A percentile compares a stretch with the other conserved stretches of the same genome.
These are phyloP conservation scores for Dicyrtomina minuta DNA, from an alignment of 2,888 invertebrate species.

Conservation along the genomic window DNA sequence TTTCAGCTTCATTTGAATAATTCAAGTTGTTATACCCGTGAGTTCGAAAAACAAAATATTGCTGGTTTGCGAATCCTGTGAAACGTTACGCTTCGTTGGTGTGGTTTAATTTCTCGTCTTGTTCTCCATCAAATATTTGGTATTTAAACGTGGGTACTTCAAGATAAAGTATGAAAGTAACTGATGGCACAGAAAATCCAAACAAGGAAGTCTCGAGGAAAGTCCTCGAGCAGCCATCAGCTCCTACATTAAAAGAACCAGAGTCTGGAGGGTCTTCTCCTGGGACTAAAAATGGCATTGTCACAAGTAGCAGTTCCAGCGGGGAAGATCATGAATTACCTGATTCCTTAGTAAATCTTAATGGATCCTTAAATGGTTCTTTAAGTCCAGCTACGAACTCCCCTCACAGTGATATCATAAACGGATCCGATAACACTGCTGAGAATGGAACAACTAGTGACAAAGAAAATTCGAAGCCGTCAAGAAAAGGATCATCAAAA, in stretches of 20 bases:
- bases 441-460: conserved; percentile 42
- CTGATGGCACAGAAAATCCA: conserved; percentile 43
- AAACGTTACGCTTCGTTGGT: too few species aligned
- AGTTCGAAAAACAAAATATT: too few species aligned
- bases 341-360: neutral
- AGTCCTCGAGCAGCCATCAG: conserved; percentile 22
- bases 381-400: conserved; percentile 27
- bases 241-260: conserved; percentile 24
- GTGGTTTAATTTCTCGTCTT: too few species aligned
- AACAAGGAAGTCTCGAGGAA: conserved; percentile 31
- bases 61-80: too few species aligned
- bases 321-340: conserved; percentile 33
- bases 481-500: conserved; percentile 34
- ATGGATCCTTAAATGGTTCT: conserved; percentile 3
- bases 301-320: conserved; percentile 27
- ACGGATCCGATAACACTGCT: conserved; percentile 24
- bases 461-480: conserved; percentile 35
- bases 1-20: too few species aligned
- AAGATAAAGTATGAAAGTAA: conserved; percentile 45
- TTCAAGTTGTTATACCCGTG: too few species aligned
- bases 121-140: too few species aligned
- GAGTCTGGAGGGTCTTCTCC: conserved; percentile 10
- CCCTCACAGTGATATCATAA: conserved; percentile 32
- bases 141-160: conserved; percentile 3
- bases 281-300: conserved; percentile 11